phyloP scores from a whole-genome alignment of 2,113 vertebrate species.

The Phyllostomus discolor region DNA sequence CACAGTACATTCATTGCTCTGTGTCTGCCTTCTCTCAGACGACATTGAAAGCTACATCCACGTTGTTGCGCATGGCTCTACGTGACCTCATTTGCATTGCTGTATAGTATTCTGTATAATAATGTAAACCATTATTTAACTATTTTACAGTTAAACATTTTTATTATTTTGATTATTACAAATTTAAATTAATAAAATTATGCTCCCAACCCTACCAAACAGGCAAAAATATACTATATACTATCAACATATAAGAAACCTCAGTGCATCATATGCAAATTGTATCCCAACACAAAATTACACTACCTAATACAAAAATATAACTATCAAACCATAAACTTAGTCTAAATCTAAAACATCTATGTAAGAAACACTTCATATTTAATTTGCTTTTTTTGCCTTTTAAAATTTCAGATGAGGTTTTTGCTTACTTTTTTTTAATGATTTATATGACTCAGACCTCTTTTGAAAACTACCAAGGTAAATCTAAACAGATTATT shows the following conservation, averaged over 20 bases:
- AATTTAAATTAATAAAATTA: conserved; percentile 34
- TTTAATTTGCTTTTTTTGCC: neutral
- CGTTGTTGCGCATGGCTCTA: neutral
- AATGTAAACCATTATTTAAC: neutral
- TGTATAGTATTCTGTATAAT: neutral
- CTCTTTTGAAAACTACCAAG: conserved; percentile 16
- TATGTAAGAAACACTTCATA: neutral
- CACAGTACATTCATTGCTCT: neutral
- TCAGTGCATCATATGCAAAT: neutral
- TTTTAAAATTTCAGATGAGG: neutral
- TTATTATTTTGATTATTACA: neutral
- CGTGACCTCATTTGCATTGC: neutral
- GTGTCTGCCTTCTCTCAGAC: neutral
- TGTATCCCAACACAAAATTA: conserved; percentile 22
- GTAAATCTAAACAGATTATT: neutral
- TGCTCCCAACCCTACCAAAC: conserved; percentile 17
- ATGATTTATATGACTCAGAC: neutral
- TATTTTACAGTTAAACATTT: neutral
- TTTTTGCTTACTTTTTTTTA: conserved; percentile 3
- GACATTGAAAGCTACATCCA: neutral
- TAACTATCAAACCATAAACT: neutral
- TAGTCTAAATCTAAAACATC: neutral
- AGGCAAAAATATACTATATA: neutral
- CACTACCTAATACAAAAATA: neutral
- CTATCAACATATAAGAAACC: neutral